A percentile compares a stretch with the other conserved stretches of the same genome.
Conservation (phyloP, 2,797 vertebrate genomes). For the Hypotaenidia okinawae region DNA sequence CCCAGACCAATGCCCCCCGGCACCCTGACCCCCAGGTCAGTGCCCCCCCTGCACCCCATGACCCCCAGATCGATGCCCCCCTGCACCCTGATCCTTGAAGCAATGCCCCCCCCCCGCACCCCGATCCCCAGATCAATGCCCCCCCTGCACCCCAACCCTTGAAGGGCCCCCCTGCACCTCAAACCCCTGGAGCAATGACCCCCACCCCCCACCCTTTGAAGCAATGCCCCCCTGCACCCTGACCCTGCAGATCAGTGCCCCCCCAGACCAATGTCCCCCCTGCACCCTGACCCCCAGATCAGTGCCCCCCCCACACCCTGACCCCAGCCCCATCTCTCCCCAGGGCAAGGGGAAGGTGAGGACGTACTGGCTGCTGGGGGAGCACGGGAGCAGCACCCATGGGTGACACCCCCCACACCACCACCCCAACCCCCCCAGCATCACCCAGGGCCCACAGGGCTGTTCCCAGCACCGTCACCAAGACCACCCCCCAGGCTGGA, state of each 20-base stretch:
- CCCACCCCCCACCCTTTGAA: too few species aligned
- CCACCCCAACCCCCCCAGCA: background rate
- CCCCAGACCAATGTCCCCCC: background rate
- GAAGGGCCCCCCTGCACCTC: too few species aligned
- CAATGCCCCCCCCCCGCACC: background rate
- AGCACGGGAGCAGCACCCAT: constrained; percentile 73
- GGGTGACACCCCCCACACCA: constrained; percentile 70
- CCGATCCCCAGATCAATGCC: too few species aligned
- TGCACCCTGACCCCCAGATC: background rate
- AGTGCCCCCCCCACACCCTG: too few species aligned
- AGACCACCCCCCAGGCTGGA: background rate
- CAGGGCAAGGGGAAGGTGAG: constrained; percentile 90
- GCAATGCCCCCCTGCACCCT: too few species aligned
- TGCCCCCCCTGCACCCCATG: too few species aligned
- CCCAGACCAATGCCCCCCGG: too few species aligned
- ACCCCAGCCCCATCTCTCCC: background rate
- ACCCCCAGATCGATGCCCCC: too few species aligned
- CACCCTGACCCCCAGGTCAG: too few species aligned
- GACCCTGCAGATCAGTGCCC: too few species aligned
- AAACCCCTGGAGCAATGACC: too few species aligned
- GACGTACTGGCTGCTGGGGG: constrained; percentile 91
- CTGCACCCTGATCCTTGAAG: background rate
- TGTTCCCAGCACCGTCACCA: background rate
- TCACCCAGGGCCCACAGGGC: background rate
- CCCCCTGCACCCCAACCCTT: too few species aligned